These are phyloP conservation scores for Mechanitis messenoides DNA, from an alignment of 2,888 invertebrate species.

Conservation along the genomic window DNA sequence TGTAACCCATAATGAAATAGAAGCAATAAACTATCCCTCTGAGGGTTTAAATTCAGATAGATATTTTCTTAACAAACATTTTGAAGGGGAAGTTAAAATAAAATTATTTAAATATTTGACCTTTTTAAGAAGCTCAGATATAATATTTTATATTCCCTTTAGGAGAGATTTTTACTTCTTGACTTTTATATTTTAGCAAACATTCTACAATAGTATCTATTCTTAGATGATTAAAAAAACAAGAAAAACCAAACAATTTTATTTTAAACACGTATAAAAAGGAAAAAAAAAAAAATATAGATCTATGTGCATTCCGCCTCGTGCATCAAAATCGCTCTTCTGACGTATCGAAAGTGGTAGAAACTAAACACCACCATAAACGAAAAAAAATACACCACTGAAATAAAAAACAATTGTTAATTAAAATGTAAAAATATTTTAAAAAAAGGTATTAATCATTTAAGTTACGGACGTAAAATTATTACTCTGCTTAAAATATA, in stretches of 20 bases:
- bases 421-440: not conserved
- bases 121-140: no score
- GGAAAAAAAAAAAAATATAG: not conserved
- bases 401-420: constrained; percentile 28
- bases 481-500: no score
- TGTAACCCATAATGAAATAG: not conserved
- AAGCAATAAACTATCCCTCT: not conserved
- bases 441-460: no score
- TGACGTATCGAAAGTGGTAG: constrained; percentile 68
- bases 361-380: constrained; percentile 67
- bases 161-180: no score
- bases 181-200: no score
- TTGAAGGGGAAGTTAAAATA: no score
- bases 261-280: not conserved
- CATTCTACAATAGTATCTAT: no score
- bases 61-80: no score
- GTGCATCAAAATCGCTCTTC: constrained; percentile 64
- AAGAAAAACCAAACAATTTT: not conserved
- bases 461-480: no score
- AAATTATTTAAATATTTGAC: no score
- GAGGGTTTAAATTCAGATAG: not conserved
- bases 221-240: no score
- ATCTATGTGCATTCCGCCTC: constrained; percentile 56
- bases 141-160: no score
- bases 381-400: constrained; percentile 67